Conservation (phyloP, 2,797 vertebrate species). For the Trachurus trachurus region DNA sequence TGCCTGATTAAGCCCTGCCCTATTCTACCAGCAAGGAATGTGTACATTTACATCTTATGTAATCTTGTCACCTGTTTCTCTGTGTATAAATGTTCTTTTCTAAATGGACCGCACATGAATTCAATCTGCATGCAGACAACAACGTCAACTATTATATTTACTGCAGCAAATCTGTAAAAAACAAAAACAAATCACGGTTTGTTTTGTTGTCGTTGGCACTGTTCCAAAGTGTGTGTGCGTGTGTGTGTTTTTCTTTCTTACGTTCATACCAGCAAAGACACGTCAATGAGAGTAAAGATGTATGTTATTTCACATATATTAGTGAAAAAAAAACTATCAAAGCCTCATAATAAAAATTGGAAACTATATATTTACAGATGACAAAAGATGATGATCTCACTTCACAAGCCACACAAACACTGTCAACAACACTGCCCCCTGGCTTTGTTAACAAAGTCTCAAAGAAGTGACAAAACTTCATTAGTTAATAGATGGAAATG, state of each 20-base stretch:
- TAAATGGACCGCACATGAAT: not conserved
- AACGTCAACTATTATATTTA: not conserved
- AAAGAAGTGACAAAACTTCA: not conserved
- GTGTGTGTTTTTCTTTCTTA: not conserved
- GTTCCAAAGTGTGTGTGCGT: too few relatives aligned
- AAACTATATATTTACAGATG: not conserved
- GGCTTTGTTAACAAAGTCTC: not conserved
- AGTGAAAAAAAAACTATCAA: not conserved
- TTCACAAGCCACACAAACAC: not conserved
- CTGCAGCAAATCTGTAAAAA: not conserved
- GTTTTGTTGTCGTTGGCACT: not conserved
- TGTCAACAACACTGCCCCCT: not conserved
- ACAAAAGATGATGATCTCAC: not conserved
- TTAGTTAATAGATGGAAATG: not conserved
- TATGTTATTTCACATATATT: not conserved
- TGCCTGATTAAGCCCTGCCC: conserved; percentile 37
- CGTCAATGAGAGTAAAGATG: not conserved
- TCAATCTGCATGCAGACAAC: too few relatives aligned
- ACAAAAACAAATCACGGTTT: not conserved
- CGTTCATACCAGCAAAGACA: not conserved
- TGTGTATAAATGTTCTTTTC: not conserved
- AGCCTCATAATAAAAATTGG: not conserved
- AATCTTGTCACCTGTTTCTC: conserved; percentile 16
- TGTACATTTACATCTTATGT: conserved; percentile 44
- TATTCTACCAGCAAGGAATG: conserved; percentile 25